Evolutionary conservation across 2,888 invertebrate genomes (phyloP).

Genomic region (Lycia hirtaria): DNA sequence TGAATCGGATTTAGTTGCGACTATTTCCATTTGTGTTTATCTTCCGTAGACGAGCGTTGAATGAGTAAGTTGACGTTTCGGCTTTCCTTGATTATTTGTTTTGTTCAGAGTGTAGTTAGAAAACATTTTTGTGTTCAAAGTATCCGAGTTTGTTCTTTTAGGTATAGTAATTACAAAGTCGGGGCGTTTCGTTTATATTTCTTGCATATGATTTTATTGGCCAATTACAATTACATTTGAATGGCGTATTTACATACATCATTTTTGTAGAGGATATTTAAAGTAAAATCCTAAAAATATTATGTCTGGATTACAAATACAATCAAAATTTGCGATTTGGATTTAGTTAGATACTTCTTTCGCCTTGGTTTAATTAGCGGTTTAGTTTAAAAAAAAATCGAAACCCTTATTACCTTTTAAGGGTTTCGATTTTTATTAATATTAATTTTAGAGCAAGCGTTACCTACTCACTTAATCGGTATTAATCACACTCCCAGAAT

Average conservation of each 20-base stretch:
- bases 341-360: no score
- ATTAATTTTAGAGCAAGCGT: constrained; percentile 9
- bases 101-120: constrained; percentile 15
- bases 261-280: no score
- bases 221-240: no score
- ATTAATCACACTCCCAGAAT: constrained; percentile 13
- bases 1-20: constrained; percentile 74
- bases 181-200: constrained; percentile 1
- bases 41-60: constrained; percentile 64
- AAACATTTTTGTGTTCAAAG: constrained; percentile 23
- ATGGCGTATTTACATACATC: no score
- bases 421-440: no score
- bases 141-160: constrained; percentile 6
- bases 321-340: no score
- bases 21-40: constrained; percentile 75
- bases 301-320: no score
- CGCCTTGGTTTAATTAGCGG: no score
- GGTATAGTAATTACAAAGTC: constrained; percentile 8
- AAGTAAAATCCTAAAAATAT: no score
- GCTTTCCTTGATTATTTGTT: constrained; percentile 55
- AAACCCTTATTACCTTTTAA: no score
- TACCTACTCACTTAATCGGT: constrained; percentile 9
- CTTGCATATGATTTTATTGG: neutral
- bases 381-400: no score
- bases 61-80: constrained; percentile 65